Evolutionary conservation across 2,797 vertebrate species (phyloP).

Genomic region (Melanotaenia trifasciata): DNA sequence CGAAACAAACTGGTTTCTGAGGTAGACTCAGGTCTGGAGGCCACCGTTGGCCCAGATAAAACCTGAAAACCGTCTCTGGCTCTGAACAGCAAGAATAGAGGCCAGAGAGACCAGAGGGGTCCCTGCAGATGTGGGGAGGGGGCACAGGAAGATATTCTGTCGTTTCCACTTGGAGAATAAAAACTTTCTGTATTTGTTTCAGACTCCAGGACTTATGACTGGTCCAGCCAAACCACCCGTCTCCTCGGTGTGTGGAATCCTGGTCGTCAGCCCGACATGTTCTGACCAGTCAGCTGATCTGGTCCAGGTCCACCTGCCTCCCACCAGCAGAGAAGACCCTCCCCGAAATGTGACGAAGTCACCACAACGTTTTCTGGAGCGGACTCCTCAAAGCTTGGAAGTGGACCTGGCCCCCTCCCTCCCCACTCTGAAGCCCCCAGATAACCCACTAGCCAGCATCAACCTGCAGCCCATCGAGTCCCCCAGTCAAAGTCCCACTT

Average conservation of each 20-base stretch:
- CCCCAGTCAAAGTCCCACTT: constrained; percentile 6
- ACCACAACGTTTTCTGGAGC: constrained; percentile 32
- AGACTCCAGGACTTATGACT: constrained; percentile 43
- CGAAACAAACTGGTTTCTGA: too few relatives aligned
- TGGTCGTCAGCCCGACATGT: constrained; percentile 54
- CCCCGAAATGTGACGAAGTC: neutral
- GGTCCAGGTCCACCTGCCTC: constrained; percentile 55
- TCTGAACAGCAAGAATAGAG: constrained; percentile 12
- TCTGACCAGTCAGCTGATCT: constrained; percentile 37
- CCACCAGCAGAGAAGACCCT: constrained; percentile 33
- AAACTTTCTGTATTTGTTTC: constrained; percentile 12
- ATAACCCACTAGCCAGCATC: constrained; percentile 68
- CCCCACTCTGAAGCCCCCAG: constrained; percentile 53
- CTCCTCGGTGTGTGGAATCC: constrained; percentile 24
- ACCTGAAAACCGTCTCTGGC: constrained; percentile 25
- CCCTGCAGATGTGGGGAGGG: too few relatives aligned
- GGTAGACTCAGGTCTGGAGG: too few relatives aligned
- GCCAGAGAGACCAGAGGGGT: too few relatives aligned
- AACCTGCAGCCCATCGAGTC: constrained; percentile 62
- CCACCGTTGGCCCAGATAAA: constrained; percentile 10
- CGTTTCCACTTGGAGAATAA: too few relatives aligned
- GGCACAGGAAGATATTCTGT: too few relatives aligned
- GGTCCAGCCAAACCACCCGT: neutral
- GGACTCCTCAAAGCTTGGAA: constrained; percentile 34
- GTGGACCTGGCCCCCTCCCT: constrained; percentile 29